phyloP scores from a whole-genome alignment of 1,140 invertebrate genomes.

The Drosophila takahashii region DNA sequence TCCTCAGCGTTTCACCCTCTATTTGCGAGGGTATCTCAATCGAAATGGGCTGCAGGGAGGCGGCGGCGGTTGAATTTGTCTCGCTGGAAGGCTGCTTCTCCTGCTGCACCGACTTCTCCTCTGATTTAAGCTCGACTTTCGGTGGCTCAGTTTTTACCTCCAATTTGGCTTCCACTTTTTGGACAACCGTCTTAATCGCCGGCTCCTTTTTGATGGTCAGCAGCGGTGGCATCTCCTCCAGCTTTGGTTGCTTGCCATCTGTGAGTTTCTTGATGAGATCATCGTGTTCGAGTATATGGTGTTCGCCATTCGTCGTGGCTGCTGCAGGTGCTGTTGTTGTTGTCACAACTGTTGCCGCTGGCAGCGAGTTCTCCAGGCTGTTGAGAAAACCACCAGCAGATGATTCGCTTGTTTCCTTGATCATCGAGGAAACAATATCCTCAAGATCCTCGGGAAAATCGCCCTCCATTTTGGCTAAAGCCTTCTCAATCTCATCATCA shows the following conservation, averaged over 20 bases:
- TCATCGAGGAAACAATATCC: slow-evolving; percentile 54
- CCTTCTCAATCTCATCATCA: slow-evolving; percentile 88
- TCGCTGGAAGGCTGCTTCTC: slow-evolving; percentile 38
- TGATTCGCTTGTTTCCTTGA: slow-evolving; percentile 48
- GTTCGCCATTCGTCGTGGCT: slow-evolving; percentile 60
- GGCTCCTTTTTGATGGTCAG: slow-evolving; percentile 48
- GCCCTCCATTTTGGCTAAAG: slow-evolving; percentile 89
- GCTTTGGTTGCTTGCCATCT: slow-evolving; percentile 52
- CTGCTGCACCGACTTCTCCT: slow-evolving; percentile 29
- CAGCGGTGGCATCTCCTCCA: slow-evolving; percentile 49
- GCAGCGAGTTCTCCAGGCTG: slow-evolving; percentile 30
- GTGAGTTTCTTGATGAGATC: slow-evolving; percentile 82
- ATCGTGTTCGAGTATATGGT: slow-evolving; percentile 75
- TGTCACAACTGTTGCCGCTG: slow-evolving; percentile 17
- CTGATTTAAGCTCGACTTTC: slow-evolving; percentile 22
- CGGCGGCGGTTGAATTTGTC: slow-evolving; percentile 1
- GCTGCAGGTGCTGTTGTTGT: too few relatives aligned
- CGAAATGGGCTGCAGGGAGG: slow-evolving; percentile 69
- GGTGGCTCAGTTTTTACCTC: slow-evolving; percentile 24
- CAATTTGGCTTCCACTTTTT: slow-evolving; percentile 37
- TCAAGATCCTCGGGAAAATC: slow-evolving; percentile 76
- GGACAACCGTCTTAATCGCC: not conserved
- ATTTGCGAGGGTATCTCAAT: slow-evolving; percentile 77
- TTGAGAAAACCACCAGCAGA: slow-evolving; percentile 4
- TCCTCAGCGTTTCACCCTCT: slow-evolving; percentile 75